Base-by-base conservation (phyloP, 2,113 vertebrate genomes). In the Nerophis lumbriciformis region DNA sequence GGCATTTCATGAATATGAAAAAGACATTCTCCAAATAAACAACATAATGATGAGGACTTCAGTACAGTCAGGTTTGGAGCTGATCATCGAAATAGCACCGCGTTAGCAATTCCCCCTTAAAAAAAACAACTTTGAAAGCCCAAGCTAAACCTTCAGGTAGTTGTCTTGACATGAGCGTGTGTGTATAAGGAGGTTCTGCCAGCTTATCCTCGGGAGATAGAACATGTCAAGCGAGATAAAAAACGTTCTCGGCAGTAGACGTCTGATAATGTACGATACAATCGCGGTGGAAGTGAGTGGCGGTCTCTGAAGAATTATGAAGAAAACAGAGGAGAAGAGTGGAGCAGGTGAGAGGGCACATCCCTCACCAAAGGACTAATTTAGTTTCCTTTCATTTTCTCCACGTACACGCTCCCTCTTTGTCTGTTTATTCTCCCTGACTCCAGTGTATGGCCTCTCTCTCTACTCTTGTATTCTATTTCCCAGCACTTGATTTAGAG, bases 251-350 rank as follows among this genome's bases (percentile, higher is more conserved):
- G 77, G 83, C 80, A 68, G 80, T 85, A 82, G 84, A 75, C 78
- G 76, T 65, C 66, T 57, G 87, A 88, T 87, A 88, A 85, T 88
- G 84, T 84, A 75, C 85, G 86, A 89, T 87, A 87, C 89, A 88
- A 87, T 85, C 86, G 82, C 79, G 75, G 67, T 73, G 52, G 69
- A 69, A 70, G 75, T 59, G 61, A 84, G 81, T 69, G 8, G 6
- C 28, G 8, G 35, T 44, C 72, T 63, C n/a, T 0, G 63, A 60
- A 69, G 75, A 75, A 65, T 78, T 82, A 78, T 79, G 63, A 80
- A 65, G 75, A 77, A 68, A 76, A 66, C 71, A 78, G 74, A 83
- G 78, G 73, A 78, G 72, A 65, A 69, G 68, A 83, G 58, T 37
- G 5, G 50, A 56, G 75, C 55, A 66, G 76, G 60, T 77, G 68